Conservation (phyloP, 1,140 invertebrate species). For the Plectrocnemia conspersa region DNA sequence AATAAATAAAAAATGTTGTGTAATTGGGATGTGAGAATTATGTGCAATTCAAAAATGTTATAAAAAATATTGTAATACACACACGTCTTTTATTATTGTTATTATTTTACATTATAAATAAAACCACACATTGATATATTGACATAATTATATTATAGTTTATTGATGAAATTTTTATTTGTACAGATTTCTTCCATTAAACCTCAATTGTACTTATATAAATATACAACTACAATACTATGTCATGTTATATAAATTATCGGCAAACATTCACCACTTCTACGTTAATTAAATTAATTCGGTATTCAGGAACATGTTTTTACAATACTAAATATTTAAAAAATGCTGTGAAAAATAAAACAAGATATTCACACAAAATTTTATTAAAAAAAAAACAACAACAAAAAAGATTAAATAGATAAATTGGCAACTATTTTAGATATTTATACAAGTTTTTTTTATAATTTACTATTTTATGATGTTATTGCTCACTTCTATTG, state of each 20-base stretch:
- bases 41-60: slow-evolving; percentile 9
- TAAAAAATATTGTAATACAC: slow-evolving; percentile 16
- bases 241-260: too few relatives aligned
- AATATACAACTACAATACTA: slow-evolving; percentile 3
- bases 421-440: too few relatives aligned
- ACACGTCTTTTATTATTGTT: too few relatives aligned
- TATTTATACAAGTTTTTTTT: too few relatives aligned
- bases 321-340: background rate
- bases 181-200: slow-evolving; percentile 3
- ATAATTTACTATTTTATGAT: too few relatives aligned
- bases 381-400: too few relatives aligned
- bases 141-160: slow-evolving; percentile 20
- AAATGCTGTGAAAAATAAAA: background rate
- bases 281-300: slow-evolving; percentile 24
- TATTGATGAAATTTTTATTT: too few relatives aligned
- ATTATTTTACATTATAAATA: too few relatives aligned
- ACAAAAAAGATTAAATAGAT: too few relatives aligned
- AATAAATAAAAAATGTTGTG: slow-evolving; percentile 15
- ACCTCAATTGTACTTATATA: background rate
- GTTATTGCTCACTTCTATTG: too few relatives aligned
- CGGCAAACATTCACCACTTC: too few relatives aligned
- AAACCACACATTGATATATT: too few relatives aligned
- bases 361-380: background rate
- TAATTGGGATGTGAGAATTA: slow-evolving; percentile 6
- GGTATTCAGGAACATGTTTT: slow-evolving; percentile 28